Base-by-base conservation (phyloP, 2,113 vertebrate genomes). In the Rhinichthys klamathensis region DNA sequence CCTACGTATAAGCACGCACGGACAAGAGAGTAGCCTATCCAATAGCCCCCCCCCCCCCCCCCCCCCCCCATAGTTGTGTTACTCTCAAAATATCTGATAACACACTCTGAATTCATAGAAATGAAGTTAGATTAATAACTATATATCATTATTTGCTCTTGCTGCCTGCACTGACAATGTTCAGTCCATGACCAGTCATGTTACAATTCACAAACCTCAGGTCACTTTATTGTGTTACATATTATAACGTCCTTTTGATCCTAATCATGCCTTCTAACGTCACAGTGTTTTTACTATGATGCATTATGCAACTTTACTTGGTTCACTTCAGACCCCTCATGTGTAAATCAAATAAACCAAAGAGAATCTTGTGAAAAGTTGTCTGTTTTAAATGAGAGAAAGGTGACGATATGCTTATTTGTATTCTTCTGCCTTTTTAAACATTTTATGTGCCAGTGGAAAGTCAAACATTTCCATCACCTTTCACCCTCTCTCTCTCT, bases 401-500 rank as follows among this genome's bases (percentile, higher is more conserved):
- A 25, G 7, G 3, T 2, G 7, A 56, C 25, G 44, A 54, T 32
- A 27, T 4, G 63, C 27, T 72, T 83, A 38, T 41, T 77, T 72
- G 46, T 16, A 11, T 25, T 60, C 30, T 44, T 27, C 23, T 5
- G 76, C 11, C 2, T 44, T 27, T 46, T 30, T 23, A 2, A 67
- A 35, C 30, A 30, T 63, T 63, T 72, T 0, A 27, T 54, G 15
- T 56, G 25, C 51, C 67, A 32, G 46, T 67, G 67, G 32, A 84
- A 87, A 81, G 73, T 80, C 13, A 80, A 27, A 80, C 25, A 21
- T 46, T 46, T 80, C 78, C 78, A 63, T 80, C n/a, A 80, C 78
- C 76, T 16, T 61, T 44, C 63, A 61, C 76, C 86, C 11, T n/a
- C 21, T 65, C 32, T 35, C 38, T 30, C 13, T 74, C 44, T 76